Evolutionary conservation across 2,888 invertebrate species (phyloP), one percentile per base, ranked within the genome.

Genomic region (Philopedon plagiatum): DNA sequence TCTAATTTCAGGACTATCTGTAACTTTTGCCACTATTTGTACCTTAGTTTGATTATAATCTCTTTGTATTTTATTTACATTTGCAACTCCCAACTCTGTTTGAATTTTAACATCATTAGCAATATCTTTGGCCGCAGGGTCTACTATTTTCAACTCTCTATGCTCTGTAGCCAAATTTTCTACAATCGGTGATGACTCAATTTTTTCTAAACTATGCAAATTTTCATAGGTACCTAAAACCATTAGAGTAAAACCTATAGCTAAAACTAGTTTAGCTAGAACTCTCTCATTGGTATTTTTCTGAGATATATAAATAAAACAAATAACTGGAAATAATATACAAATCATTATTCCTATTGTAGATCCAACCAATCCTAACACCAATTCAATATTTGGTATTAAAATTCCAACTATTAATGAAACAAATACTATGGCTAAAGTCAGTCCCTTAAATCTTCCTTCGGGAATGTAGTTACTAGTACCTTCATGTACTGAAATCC

Each of bases 261-360:
- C 87, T 44, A 97, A 84, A 63, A 97, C 90, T 18, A 91, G 86
- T 93, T 96, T 95, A 9, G 97, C 96, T 63, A 95, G 78, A 5
- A 93, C 83, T 78, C 94, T 89, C 82, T 97, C 97, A 77, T 93
- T 94, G 0, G 95, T 94, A 76, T 94, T 91, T 84, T 95, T 96
- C 51, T 91, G 91, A 8, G 94, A 93, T 72, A 97, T 90, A 75
- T 92, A 91, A 32, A 97, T 90, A 84, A 96, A 98, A 82, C 96
- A 94, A 0, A 94, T 90, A 0, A 97, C 94, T 0, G 99, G 99
- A 81, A 98, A 94, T 81, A 98, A 92, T 34, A 97, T 91, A 80
- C 98, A 98, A 76, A 99, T 93, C 76, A 96, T 90, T 11, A 96
- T 94, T 0, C 99, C 99, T 78, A 98, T 96, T 0, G 98, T 98